A percentile compares a stretch with the other conserved stretches of the same genome.
These are phyloP conservation scores for Fabriciana adippe DNA, from an alignment of 2,888 invertebrate genomes.

Conservation along the genomic window DNA sequence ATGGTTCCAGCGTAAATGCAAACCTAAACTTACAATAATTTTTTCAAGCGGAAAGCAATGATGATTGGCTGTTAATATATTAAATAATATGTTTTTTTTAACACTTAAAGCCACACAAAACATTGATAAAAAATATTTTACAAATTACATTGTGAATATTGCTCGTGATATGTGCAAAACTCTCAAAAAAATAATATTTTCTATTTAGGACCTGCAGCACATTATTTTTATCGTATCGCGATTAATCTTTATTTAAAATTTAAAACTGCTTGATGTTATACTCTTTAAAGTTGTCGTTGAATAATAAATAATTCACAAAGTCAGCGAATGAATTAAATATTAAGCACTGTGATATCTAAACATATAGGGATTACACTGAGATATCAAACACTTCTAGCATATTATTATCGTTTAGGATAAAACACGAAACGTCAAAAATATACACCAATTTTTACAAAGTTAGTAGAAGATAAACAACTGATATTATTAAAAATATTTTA, in stretches of 20 bases:
- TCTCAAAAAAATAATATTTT: conserved; percentile 61
- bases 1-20: conserved; percentile 10
- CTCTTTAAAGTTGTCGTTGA: background rate
- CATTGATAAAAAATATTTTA: conserved; percentile 60
- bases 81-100: conserved; percentile 39
- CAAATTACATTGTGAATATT: conserved; percentile 78
- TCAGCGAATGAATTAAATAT: background rate
- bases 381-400: background rate
- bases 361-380: background rate
- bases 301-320: background rate
- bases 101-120: conserved; percentile 72
- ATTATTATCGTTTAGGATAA: background rate
- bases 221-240: conserved; percentile 57
- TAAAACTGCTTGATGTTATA: background rate
- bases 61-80: conserved; percentile 46
- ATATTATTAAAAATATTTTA: conserved; percentile 16
- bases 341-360: background rate
- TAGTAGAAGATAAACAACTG: background rate
- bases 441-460: background rate
- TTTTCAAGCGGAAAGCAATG: conserved; percentile 62
- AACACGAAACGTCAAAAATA: background rate
- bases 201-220: conserved; percentile 73
- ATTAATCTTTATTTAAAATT: conserved; percentile 11
- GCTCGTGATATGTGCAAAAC: conserved; percentile 74
- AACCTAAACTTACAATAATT: conserved; percentile 56